Conservation (phyloP, 92 coral and sea anemone genomes). For the Desmophyllum pertusum region DNA sequence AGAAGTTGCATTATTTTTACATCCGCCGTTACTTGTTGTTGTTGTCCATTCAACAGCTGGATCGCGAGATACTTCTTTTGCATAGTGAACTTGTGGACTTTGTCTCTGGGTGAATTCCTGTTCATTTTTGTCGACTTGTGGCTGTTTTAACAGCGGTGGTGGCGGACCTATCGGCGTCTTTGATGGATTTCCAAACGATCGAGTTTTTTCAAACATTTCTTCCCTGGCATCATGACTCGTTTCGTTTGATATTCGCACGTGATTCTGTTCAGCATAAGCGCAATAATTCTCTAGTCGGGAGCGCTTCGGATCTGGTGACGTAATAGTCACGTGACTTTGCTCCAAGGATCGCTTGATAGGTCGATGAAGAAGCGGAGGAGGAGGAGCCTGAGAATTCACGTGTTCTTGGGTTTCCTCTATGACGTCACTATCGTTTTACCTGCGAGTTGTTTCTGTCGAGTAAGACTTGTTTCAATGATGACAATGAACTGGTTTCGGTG, state of each 20-base stretch:
- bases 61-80: background rate
- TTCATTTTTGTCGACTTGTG: background rate
- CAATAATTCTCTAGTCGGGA: background rate
- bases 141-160: constrained; percentile 35
- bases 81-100: background rate
- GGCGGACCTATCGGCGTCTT: constrained; percentile 29
- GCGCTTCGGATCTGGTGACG: constrained; percentile 23
- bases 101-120: background rate
- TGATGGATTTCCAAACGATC: constrained; percentile 6
- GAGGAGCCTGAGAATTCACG: constrained; percentile 15
- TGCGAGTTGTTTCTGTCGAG: background rate
- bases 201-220: constrained; percentile 35
- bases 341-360: constrained; percentile 32
- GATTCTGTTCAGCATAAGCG: background rate
- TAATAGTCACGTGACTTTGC: constrained; percentile 1
- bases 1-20: background rate
- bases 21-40: background rate
- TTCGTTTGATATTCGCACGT: background rate
- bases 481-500: background rate
- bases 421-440: background rate
- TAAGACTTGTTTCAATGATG: background rate
- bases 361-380: constrained; percentile 41
- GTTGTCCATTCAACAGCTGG: background rate
- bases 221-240: background rate
- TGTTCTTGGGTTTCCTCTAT: background rate